Base-by-base conservation (phyloP, 1,140 invertebrate species). In the Ptiloglossa arizonensis region DNA sequence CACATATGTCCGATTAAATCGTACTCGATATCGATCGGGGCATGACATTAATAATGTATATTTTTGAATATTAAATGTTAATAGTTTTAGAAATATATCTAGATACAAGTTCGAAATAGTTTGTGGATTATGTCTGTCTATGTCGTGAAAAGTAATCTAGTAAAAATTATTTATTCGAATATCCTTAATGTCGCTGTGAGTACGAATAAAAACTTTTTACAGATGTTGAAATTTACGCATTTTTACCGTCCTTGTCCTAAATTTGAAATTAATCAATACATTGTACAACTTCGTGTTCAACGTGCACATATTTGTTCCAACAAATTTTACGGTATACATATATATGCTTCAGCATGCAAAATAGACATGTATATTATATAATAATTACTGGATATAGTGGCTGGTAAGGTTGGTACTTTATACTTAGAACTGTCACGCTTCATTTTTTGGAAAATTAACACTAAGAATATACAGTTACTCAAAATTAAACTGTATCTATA, bases 301-400 rank as follows among this genome's bases (percentile, higher is more conserved):
- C 5, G 32, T 57, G 5, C 19, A 22, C 22, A 32, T 13, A 60
- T 22, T 35, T n/a, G n/a, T n/a, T 48, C 41, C 17, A 48, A 13
- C 29, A 15, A 32, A 59, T 35, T 2, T 17, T 11, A 29, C 38
- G 32, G 15, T 13, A n/a, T 41, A 41, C 17, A 52, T 66, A 64
- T 24, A 41, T 41, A 60, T n/a, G 35, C 4, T 70, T 82, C 46
- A 81, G 41, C 70, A 59, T 79, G 50, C 54, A 63, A 1, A 35
- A 13, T 48, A 48, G 32, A 29, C 3, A 13, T 6, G 3, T 15
- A 35, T 3, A 32, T 24, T 73, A 32, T 66, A 19, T 19, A n/a
- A 22, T 60, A 57, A 17, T 57, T 27, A 19, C 29, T 11, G 27
- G 5, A 9, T 11, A 57, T 67, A 66, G 22, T 32, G 15, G 17